Evolutionary conservation across 1,140 invertebrate genomes (phyloP).

Genomic region (Zaprionus capensis): DNA sequence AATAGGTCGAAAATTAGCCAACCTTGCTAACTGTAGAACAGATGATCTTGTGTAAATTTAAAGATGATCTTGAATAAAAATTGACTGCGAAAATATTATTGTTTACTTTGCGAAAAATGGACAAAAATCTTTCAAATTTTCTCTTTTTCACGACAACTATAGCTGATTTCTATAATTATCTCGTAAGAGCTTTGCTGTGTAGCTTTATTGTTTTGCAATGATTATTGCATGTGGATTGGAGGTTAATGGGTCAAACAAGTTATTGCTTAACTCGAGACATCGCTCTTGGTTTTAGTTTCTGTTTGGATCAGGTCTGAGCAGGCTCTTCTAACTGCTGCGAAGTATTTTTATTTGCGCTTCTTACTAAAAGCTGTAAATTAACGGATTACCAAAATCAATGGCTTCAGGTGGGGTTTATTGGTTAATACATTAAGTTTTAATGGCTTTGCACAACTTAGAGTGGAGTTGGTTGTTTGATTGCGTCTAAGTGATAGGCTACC

Average conservation of each 20-base stretch:
- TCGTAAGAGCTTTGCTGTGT: background rate
- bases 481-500: constrained; percentile 3
- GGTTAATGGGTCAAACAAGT: constrained; percentile 53
- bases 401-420: constrained; percentile 25
- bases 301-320: no score
- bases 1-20: constrained; percentile 31
- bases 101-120: constrained; percentile 10
- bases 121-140: background rate
- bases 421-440: constrained; percentile 43
- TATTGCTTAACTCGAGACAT: background rate
- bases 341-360: constrained; percentile 10
- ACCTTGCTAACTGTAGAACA: constrained; percentile 17
- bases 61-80: constrained; percentile 11
- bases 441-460: constrained; percentile 25
- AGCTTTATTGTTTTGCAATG: constrained; percentile 57
- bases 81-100: constrained; percentile 8
- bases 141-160: constrained; percentile 47
- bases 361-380: constrained; percentile 24
- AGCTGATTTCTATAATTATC: constrained; percentile 23
- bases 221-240: constrained; percentile 53
- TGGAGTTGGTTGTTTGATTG: constrained; percentile 1
- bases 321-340: background rate
- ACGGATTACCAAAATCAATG: constrained; percentile 23
- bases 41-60: constrained; percentile 26
- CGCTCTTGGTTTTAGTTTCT: background rate